Evolutionary conservation across 2,797 vertebrate genomes (phyloP), one percentile per base, ranked within the genome.

Genomic region (Rhyacichthys aspro): DNA sequence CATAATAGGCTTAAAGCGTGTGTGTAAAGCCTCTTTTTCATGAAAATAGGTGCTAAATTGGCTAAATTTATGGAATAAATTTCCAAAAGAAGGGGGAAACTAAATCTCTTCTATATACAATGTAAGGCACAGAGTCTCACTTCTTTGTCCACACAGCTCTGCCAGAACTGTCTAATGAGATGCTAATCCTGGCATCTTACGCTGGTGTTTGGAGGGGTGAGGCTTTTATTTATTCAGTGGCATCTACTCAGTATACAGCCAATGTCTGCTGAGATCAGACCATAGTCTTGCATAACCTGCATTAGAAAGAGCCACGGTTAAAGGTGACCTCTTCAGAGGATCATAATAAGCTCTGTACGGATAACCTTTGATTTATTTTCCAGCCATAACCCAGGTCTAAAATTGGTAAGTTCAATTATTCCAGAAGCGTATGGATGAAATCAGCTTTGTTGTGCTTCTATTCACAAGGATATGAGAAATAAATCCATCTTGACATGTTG

Each of bases 191-290:
- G 48, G 71, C 71, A 80, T 88, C 68, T 86, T 84, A 80, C 76
- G 63, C 74, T 59, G 56, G 74, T 86, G 85, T 88, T 86, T 84
- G 80, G 75, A 75, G 67, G 75, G 67, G 48, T 66, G 76, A 82
- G 77, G 70, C 39, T 72, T 80, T 90, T 86, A 90, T 91, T 90
- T 89, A 91, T 90, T 89, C 87, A 86, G 78, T 50, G 68, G 74
- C 77, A 78, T 85, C 87, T 73, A 75, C 78, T 86, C 76, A 78
- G 67, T 87, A 83, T 78, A 86, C 85, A 85, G 82, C 66, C 63
- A 38, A 72, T 76, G 86, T 88, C 86, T 89, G 74, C 55, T 61
- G 78, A 90, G 86, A 87, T 84, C 78, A 79, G 83, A 68, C 79
- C 62, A 46, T 9, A 50, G 69, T 68, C 76, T 74, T 61, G 59